Evolutionary conservation across 2,888 invertebrate species (phyloP).

Genomic region (Helleia helle): DNA sequence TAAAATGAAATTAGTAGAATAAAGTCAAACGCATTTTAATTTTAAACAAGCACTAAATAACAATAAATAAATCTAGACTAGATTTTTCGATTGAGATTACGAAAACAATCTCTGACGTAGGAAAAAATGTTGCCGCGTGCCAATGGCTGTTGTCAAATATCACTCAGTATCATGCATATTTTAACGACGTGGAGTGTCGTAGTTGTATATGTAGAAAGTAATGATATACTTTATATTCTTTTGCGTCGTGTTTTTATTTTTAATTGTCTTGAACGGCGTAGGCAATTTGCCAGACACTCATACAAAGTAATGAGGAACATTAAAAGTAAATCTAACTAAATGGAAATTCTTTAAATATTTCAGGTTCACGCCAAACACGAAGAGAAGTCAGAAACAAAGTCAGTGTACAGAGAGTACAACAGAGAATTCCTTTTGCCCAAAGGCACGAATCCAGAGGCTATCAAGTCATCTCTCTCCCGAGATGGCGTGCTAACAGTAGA

Average conservation of each 20-base stretch:
- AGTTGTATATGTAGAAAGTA: background rate
- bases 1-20: too few relatives aligned
- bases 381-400: slow-evolving; percentile 96
- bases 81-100: background rate
- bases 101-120: background rate
- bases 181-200: background rate
- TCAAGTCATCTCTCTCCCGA: slow-evolving; percentile 95
- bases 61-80: background rate
- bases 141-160: slow-evolving; percentile 3
- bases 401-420: slow-evolving; percentile 98
- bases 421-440: slow-evolving; percentile 97
- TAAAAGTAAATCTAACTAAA: background rate
- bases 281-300: background rate
- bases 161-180: slow-evolving; percentile 4
- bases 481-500: slow-evolving; percentile 98
- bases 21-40: too few relatives aligned
- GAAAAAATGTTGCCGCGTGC: background rate
- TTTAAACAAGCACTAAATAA: too few relatives aligned
- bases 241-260: background rate
- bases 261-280: background rate
- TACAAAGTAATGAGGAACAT: background rate
- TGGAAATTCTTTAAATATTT: slow-evolving; percentile 29
- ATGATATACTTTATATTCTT: background rate
- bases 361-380: slow-evolving; percentile 99
- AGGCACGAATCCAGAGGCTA: slow-evolving; percentile 96